Evolutionary conservation across 2,888 invertebrate species (phyloP), one percentile per base, ranked within the genome.

Genomic region (Tenthredo scrophulariae): DNA sequence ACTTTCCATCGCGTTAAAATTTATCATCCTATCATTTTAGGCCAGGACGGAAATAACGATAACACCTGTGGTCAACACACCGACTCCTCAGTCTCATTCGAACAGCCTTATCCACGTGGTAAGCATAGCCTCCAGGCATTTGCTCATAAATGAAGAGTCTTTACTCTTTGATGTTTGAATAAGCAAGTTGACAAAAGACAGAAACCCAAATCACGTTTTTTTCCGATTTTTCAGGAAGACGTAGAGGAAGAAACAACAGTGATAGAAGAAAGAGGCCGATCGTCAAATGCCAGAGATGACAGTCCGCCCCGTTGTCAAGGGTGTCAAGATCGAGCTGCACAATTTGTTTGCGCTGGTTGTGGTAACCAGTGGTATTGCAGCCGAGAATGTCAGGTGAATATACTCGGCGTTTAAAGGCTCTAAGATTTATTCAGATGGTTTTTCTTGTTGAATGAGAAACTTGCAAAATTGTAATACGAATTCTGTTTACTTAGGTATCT

Each of bases 291-390:
- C 58, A 91, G 92, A 85, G 93, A 92, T 75, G 93, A 92, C 74
- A 94, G 94, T 87, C 95, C 96, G 87, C 97, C 97, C 82, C 95
- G 96, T 88, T 98, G 98, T 93, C 98, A 98, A 95, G 97, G 98
- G 88, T 98, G 98, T 93, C 96, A 97, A 89, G 95, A 96, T 86
- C 95, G 96, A 87, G 95, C 97, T 89, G 97, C 98, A 86, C 97
- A 97, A 94, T 98, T 97, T 92, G 97, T 97, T 70, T 98, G 98
- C 93, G 97, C 97, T 72, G 97, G 97, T 80, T 98, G 98, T 93
- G 97, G 97, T 88, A 97, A 97, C 94, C 98, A 98, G 94, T 98
- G 98, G 98, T 98, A 98, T 93, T 98, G 98, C 95, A 98, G 97
- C 91, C 95, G 97, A 84, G 97, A 97, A 88, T 98, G 98, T 93